These are phyloP conservation scores for Ceratina calcarata DNA, from an alignment of 1,140 invertebrate species.

Conservation along the genomic window DNA sequence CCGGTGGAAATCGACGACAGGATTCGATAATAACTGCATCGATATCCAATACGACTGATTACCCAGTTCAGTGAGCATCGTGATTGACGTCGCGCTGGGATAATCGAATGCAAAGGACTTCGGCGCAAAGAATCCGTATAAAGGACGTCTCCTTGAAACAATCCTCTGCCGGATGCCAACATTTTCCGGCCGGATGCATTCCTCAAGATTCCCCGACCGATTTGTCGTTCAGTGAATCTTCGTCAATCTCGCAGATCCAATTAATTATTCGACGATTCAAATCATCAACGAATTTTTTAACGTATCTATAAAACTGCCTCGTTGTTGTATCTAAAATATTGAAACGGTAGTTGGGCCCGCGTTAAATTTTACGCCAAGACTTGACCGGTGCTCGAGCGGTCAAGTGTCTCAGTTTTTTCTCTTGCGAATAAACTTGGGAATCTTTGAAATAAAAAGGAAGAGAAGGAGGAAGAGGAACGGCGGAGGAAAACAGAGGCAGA, in stretches of 20 bases:
- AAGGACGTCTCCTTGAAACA: constrained; percentile 30
- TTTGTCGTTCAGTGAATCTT: no score
- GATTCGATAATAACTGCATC: constrained; percentile 43
- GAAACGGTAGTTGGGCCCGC: no score
- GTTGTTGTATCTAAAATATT: no score
- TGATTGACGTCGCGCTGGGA: constrained; percentile 42
- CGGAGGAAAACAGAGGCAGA: not conserved
- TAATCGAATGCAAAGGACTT: constrained; percentile 55
- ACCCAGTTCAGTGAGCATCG: constrained; percentile 35
- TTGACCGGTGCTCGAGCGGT: no score
- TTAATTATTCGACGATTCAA: no score
- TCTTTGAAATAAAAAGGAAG: not conserved
- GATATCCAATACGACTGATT: constrained; percentile 48
- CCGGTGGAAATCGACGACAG: constrained; percentile 16
- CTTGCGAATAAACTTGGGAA: not conserved
- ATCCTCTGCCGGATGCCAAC: constrained; percentile 26
- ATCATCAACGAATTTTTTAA: no score
- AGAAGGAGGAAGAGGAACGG: not conserved
- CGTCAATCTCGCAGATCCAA: no score
- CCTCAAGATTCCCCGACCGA: not conserved
- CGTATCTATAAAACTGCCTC: no score
- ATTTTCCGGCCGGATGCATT: constrained; percentile 14
- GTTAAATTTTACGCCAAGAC: no score
- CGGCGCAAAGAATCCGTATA: constrained; percentile 35
- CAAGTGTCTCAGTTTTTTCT: not conserved